Conservation (phyloP, 2,797 vertebrate species). For the Dicrostonyx torquatus region DNA sequence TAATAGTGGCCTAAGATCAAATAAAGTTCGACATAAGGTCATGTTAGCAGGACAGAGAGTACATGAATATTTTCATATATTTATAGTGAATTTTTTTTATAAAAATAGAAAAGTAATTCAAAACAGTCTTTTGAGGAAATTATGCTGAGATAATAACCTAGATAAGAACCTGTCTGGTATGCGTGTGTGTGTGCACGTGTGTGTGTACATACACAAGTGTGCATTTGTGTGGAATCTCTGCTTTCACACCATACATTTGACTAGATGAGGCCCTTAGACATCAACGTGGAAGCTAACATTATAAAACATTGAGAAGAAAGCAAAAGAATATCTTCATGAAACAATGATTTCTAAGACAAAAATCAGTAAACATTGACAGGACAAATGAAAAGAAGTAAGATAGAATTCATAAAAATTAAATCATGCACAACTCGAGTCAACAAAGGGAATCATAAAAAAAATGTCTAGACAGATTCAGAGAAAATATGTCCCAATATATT, state of each 20-base stretch:
- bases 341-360: slow-evolving; percentile 29
- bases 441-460: slow-evolving; percentile 13
- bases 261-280: neutral
- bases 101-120: slow-evolving; percentile 22
- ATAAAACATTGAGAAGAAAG: slow-evolving; percentile 17
- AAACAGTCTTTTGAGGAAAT: neutral
- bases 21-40: neutral
- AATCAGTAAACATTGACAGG: neutral
- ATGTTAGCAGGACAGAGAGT: neutral
- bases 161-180: neutral
- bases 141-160: neutral
- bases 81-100: neutral
- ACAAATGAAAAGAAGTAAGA: slow-evolving; percentile 43
- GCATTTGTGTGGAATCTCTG: neutral
- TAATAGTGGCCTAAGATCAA: neutral
- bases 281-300: slow-evolving; percentile 24
- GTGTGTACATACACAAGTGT: neutral
- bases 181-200: neutral
- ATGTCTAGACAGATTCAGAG: neutral
- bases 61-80: neutral
- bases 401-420: slow-evolving; percentile 46
- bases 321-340: neutral
- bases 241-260: slow-evolving; percentile 36
- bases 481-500: slow-evolving; percentile 50
- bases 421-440: neutral